Base-by-base conservation (phyloP, 2,888 invertebrate species). In the Parthenolecanium corni region DNA sequence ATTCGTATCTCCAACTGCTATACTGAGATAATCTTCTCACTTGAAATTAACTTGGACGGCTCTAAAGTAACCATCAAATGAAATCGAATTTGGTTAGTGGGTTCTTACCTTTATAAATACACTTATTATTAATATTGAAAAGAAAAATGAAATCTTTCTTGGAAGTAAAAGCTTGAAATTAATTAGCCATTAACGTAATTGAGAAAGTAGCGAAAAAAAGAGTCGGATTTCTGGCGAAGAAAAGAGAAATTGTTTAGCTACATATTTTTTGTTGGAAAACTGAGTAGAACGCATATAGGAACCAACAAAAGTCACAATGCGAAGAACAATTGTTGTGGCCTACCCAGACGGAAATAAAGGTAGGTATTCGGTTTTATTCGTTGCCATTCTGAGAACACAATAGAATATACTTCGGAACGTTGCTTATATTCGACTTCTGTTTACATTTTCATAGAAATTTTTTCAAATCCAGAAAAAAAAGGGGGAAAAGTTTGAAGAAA, bases 331-430 rank as follows among this genome's bases (percentile, higher is more conserved):
- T 57, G 57, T 57, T 57, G 57, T 57, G 57, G 57, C 57, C 57
- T 57, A 57, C 57, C 57, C 57, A 57, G 25, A 42, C 57, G 57
- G 57, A 57, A 57, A 57, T 57, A 57, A 57, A 57, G 57, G 57
- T 57, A 47, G 31, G 31, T 31, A 31, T 31, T 31, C 31, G 31
- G 31, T 31, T 31, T 6, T 31, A 31, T 47, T 57, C 47, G 44
- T 57, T 57, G 57, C 46, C 31, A 46, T 47, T 57, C 57, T 44
- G 16, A 25, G 44, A 21, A 42, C 42, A 57, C 57, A 57, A 57
- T 57, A 46, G 57, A 46, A 16, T 18, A n/a, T 57, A 57, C 57
- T 44, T 57, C 47, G 44, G 46, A 46, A 57, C 57, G 46, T 57
- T 31, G 57, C 46, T 57, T 57, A 57, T 57, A 44, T 57, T 44